Evolutionary conservation across 1,140 invertebrate species (phyloP).

Genomic region (Caenorhabditis inopinata): DNA sequence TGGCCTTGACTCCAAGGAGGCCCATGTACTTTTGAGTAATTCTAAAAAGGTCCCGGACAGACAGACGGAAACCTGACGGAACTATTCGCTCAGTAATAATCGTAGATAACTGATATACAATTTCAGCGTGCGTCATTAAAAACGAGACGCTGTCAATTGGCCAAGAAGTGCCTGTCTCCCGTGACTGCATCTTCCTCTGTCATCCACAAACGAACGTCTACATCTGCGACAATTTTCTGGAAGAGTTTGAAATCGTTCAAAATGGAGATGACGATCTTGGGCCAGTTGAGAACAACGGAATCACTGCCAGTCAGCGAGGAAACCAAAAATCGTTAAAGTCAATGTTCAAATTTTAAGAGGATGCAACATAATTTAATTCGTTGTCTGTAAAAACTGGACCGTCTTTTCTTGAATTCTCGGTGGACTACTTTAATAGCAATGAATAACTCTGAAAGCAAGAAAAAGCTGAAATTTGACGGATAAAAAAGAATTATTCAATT

Average conservation of each 20-base stretch:
- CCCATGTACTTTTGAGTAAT: too few species aligned
- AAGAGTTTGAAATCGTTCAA: slow-evolving; percentile 10
- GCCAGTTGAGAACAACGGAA: slow-evolving; percentile 74
- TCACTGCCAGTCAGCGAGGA: background rate
- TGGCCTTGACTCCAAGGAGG: too few species aligned
- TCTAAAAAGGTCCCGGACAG: too few species aligned
- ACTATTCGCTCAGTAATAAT: too few species aligned
- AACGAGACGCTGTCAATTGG: slow-evolving; percentile 27
- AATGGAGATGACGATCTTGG: background rate
- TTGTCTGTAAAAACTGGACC: too few species aligned
- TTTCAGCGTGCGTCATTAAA: slow-evolving; percentile 37
- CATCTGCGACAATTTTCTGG: slow-evolving; percentile 37
- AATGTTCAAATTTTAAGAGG: background rate
- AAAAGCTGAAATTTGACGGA: too few species aligned
- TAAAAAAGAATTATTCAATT: too few species aligned
- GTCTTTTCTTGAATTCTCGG: too few species aligned
- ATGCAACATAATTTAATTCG: background rate
- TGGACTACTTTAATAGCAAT: too few species aligned
- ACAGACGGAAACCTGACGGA: too few species aligned
- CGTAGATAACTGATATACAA: too few species aligned
- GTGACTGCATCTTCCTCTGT: slow-evolving; percentile 44
- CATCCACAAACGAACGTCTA: slow-evolving; percentile 44
- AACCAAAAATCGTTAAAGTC: background rate
- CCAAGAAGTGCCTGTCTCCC: slow-evolving; percentile 33
- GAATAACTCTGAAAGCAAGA: too few species aligned